phyloP scores from a whole-genome alignment of 2,888 invertebrate genomes.

The Encarsia formosa region DNA sequence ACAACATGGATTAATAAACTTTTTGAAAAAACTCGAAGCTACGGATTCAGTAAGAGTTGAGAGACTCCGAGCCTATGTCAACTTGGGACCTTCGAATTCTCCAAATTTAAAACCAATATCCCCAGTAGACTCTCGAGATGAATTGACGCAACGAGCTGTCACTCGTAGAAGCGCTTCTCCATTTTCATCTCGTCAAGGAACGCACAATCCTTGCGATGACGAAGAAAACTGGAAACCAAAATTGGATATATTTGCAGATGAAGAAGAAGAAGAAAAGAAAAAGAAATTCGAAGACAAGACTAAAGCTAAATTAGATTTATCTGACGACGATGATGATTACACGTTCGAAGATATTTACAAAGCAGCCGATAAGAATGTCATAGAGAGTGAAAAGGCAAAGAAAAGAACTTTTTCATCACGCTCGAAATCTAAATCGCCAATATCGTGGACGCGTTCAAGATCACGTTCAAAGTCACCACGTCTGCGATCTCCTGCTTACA shows the following conservation, averaged over 20 bases:
- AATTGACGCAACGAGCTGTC: constrained; percentile 7
- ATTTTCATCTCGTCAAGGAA: constrained; percentile 52
- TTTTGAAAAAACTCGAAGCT: constrained; percentile 75
- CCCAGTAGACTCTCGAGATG: constrained; percentile 8
- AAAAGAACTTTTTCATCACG: constrained; percentile 48
- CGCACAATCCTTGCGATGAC: constrained; percentile 49
- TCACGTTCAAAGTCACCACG: no score
- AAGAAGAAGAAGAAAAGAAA: constrained; percentile 39
- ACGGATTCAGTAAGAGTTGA: constrained; percentile 75
- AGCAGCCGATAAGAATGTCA: constrained; percentile 71
- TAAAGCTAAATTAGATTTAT: constrained; percentile 56
- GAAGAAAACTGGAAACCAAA: constrained; percentile 48
- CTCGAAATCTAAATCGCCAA: constrained; percentile 37
- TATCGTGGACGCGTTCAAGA: constrained; percentile 42
- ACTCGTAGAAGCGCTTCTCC: constrained; percentile 50
- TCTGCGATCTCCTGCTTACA: constrained; percentile 32
- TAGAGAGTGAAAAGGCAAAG: constrained; percentile 61
- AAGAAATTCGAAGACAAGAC: constrained; percentile 39
- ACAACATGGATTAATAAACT: constrained; percentile 77
- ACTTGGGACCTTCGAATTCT: constrained; percentile 50
- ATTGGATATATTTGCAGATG: constrained; percentile 47
- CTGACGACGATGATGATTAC: constrained; percentile 77
- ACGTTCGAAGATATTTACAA: constrained; percentile 79
- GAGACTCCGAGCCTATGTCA: constrained; percentile 70
- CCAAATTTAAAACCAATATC: constrained; percentile 15